Base-by-base conservation (phyloP, 2,888 invertebrate species). In the Diaprepes abbreviatus region DNA sequence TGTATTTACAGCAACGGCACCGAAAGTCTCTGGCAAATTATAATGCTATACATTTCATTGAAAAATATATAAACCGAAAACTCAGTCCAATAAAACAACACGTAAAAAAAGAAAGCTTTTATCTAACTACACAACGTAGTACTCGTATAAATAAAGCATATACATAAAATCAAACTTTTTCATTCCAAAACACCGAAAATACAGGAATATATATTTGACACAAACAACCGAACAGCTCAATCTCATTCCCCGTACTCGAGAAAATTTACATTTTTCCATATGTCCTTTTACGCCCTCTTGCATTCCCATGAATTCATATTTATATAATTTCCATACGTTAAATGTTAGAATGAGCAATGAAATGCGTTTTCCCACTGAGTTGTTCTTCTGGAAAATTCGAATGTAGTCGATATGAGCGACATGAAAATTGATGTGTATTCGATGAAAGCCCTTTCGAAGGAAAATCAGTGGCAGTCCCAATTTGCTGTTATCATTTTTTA, bases 301-400 rank as follows among this genome's bases (percentile, higher is more conserved):
- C 3, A 43, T 43, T 43, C 43, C 19, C 43, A 43, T 21, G 43
- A 17, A 43, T 57, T 21, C 57, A 28, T 24, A 57, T 57, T 35
- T 57, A 24, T 10, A 9, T 40, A 36, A 57, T 57, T 35, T 57
- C 40, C 57, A 57, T 57, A 57, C 16, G 21, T 24, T 40, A 28
- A n/a, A 57, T 16, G 21, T 40, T 40, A 28, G 6, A 57, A 19
- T 38, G 57, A 57, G 35, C 35, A 24, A 40, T 19, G 54, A 36
- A 35, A 38, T 16, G 36, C 9, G 17, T 57, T 28, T 43, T 40
- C 19, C n/a, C 35, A 19, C 16, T 33, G 17, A 21, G 24, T 36
- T 40, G 40, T 16, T 21, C 28, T 19, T 12, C 28, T 2, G 40
- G 40, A 40, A 57, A 57, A 40, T 24, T 40, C 16, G 24, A 21